phyloP scores from a whole-genome alignment of 1,140 invertebrate genomes.

The Drosophila setifemur region DNA sequence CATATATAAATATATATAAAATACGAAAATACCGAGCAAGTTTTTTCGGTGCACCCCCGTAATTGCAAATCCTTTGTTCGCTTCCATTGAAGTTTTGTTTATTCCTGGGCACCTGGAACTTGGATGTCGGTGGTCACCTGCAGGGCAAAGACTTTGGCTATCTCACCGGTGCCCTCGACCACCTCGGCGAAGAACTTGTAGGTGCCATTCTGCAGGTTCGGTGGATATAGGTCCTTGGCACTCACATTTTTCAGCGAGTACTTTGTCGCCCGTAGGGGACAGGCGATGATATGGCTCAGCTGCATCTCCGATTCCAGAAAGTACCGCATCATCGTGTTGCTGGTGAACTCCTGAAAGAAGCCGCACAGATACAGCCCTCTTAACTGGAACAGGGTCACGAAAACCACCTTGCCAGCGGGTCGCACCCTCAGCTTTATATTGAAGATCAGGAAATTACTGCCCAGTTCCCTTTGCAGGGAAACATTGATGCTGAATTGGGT shows the following conservation, averaged over 20 bases:
- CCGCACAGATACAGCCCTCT: constrained; percentile 40
- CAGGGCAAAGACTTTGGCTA: constrained; percentile 58
- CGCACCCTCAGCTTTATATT: constrained; percentile 35
- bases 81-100: constrained; percentile 3
- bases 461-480: constrained; percentile 24
- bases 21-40: background rate
- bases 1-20: background rate
- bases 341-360: constrained; percentile 25
- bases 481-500: constrained; percentile 36
- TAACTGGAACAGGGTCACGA: constrained; percentile 33
- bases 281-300: constrained; percentile 22
- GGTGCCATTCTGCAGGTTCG: constrained; percentile 26
- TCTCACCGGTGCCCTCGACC: constrained; percentile 49
- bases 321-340: constrained; percentile 25
- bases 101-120: background rate
- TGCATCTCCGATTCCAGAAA: constrained; percentile 32
- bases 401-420: background rate
- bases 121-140: constrained; percentile 50
- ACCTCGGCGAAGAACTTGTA: constrained; percentile 65
- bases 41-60: constrained; percentile 35
- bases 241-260: constrained; percentile 34
- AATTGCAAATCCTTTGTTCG: constrained; percentile 57
- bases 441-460: constrained; percentile 62
- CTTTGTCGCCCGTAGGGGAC: constrained; percentile 48
- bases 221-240: constrained; percentile 31